phyloP scores from a whole-genome alignment of 1,140 invertebrate species.

The Anoplophora glabripennis region DNA sequence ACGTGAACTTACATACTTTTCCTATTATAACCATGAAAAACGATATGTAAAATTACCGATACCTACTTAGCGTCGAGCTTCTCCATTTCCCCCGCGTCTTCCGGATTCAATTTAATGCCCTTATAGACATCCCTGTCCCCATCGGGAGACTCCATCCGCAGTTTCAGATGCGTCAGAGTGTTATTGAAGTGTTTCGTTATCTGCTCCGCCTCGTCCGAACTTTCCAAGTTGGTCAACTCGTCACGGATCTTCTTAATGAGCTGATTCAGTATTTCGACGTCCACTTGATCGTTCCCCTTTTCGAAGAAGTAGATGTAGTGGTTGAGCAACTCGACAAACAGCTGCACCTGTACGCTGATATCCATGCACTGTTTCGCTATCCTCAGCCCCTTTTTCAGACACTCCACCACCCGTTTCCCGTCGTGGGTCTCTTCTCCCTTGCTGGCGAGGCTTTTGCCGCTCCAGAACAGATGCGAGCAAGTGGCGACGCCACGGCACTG shows the following conservation, averaged over 20 bases:
- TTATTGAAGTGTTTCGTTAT: constrained; percentile 93
- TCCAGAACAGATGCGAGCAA: constrained; percentile 97
- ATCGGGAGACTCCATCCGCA: constrained; percentile 62
- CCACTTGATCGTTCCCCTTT: constrained; percentile 81
- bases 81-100: background rate
- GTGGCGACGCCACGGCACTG: constrained; percentile 89
- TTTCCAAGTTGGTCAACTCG: constrained; percentile 87
- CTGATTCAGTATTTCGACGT: constrained; percentile 72
- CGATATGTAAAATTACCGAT: no score
- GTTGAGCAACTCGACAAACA: constrained; percentile 93
- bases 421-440: constrained; percentile 79
- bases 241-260: constrained; percentile 90
- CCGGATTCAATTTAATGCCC: constrained; percentile 50
- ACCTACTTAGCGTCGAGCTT: no score
- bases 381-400: constrained; percentile 91
- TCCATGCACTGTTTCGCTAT: constrained; percentile 98
- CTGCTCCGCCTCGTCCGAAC: constrained; percentile 92
- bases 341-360: constrained; percentile 90
- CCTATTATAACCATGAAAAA: no score
- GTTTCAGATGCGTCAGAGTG: constrained; percentile 75
- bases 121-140: constrained; percentile 64
- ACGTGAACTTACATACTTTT: no score
- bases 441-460: constrained; percentile 72
- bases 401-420: constrained; percentile 85
- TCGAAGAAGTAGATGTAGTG: constrained; percentile 94